Percentiles rank a stretch among this genome's conserved stretches.
Evolutionary conservation across 2,888 invertebrate species (phyloP).

Genomic region (Pasiphila rectangulata): DNA sequence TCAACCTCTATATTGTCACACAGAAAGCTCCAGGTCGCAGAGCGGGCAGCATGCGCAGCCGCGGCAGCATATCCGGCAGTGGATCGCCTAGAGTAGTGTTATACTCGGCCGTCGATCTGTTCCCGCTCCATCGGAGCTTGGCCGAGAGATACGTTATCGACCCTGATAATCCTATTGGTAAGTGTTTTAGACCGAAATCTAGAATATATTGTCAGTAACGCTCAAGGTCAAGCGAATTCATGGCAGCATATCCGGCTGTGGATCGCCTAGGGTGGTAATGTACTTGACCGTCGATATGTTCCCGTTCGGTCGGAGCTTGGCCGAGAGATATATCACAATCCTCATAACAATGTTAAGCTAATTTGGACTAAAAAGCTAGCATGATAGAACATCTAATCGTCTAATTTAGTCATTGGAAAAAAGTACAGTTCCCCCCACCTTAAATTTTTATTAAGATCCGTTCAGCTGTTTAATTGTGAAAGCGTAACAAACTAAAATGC

Average conservation of each 20-base stretch:
- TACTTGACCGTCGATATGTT: constrained; percentile 89
- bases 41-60: constrained; percentile 70
- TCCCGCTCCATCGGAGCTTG: constrained; percentile 89
- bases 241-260: constrained; percentile 13
- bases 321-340: constrained; percentile 87
- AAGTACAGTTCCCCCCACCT: no score
- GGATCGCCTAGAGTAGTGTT: constrained; percentile 83
- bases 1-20: background rate
- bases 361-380: no score
- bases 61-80: constrained; percentile 71
- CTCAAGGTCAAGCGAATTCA: background rate
- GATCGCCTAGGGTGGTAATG: constrained; percentile 83
- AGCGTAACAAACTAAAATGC: no score
- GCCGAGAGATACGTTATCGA: constrained; percentile 90
- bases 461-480: no score
- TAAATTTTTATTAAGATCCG: no score
- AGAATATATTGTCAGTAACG: background rate
- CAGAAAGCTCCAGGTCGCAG: constrained; percentile 76
- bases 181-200: constrained; percentile 7
- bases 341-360: no score
- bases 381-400: no score
- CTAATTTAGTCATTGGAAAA: no score
- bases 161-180: constrained; percentile 71
- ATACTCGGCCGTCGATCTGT: constrained; percentile 87
- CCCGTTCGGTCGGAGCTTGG: constrained; percentile 89